Evolutionary conservation across 1,140 invertebrate species (phyloP).

Genomic region (Diabrotica virgifera): DNA sequence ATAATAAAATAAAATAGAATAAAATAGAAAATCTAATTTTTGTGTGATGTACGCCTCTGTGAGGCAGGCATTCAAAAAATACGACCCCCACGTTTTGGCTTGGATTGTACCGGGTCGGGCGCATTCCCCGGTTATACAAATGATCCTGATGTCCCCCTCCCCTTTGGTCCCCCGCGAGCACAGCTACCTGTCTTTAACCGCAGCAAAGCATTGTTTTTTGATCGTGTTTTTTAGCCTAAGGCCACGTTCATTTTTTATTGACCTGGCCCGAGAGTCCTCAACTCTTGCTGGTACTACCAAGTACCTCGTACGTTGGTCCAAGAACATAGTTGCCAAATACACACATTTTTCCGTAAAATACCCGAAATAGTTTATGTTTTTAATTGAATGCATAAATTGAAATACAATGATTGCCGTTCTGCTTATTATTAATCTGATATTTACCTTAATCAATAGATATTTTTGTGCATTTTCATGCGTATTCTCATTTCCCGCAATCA

Average conservation of each 20-base stretch:
- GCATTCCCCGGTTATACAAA: conserved; percentile 46
- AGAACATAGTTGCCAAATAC: conserved; percentile 1
- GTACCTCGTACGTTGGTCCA: conserved; percentile 6
- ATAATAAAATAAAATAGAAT: not conserved
- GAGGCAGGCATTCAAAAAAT: conserved; percentile 17
- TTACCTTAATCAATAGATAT: too few relatives aligned
- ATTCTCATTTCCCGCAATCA: too few relatives aligned
- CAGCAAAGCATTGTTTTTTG: conserved; percentile 35
- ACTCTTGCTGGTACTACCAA: conserved; percentile 17
- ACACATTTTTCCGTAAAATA: too few relatives aligned
- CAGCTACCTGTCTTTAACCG: conserved; percentile 44
- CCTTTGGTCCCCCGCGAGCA: conserved; percentile 20
- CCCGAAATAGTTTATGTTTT: too few relatives aligned
- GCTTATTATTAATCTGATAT: too few relatives aligned
- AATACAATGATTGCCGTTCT: too few relatives aligned
- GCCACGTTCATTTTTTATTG: conserved; percentile 35
- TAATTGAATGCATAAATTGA: too few relatives aligned
- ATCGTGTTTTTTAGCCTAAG: conserved; percentile 36
- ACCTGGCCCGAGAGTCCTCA: conserved; percentile 25
- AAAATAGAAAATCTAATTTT: too few relatives aligned
- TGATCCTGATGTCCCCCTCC: conserved; percentile 39
- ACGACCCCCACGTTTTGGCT: conserved; percentile 34
- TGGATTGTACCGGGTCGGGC: conserved; percentile 42
- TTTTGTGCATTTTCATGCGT: too few relatives aligned
- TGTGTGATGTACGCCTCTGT: conserved; percentile 4